Percentiles rank a stretch among this genome's conserved stretches.
These are phyloP conservation scores for Danionella cerebrum DNA, from an alignment of 2,113 vertebrate species.

Conservation along the genomic window DNA sequence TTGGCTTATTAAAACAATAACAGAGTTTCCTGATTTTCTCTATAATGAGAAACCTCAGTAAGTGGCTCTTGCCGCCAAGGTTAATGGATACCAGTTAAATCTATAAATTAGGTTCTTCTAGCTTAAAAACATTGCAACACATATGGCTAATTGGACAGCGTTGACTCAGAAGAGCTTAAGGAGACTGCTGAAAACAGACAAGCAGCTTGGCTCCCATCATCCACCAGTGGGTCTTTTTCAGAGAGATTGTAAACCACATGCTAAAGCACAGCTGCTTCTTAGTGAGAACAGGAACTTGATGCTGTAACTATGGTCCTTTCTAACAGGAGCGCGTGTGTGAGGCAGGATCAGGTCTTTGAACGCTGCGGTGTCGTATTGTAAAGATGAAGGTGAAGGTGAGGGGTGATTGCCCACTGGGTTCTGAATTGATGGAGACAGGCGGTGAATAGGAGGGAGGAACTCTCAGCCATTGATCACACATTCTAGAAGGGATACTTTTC, in stretches of 20 bases:
- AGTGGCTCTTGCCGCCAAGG: conserved; percentile 78
- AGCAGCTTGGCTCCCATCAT: background rate
- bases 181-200: background rate
- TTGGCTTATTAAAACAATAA: conserved; percentile 83
- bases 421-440: conserved; percentile 26
- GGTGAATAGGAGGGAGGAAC: conserved; percentile 2
- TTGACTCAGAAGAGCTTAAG: conserved; percentile 19
- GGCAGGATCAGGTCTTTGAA: conserved; percentile 15
- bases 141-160: conserved; percentile 37
- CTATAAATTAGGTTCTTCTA: conserved; percentile 28
- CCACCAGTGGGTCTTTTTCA: background rate
- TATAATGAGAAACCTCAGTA: conserved; percentile 84
- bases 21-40: conserved; percentile 67
- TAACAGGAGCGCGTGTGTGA: background rate
- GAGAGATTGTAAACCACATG: no score
- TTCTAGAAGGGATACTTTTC: conserved; percentile 27
- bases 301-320: background rate
- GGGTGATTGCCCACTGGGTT: conserved; percentile 12
- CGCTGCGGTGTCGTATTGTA: background rate
- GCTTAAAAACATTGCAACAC: conserved; percentile 27
- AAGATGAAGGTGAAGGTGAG: conserved; percentile 24
- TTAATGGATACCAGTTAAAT: conserved; percentile 74
- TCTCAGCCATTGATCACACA: conserved; percentile 27
- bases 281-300: background rate
- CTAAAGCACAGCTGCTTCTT: conserved; percentile 3